These are phyloP conservation scores for Cavia porcellus DNA, from an alignment of 2,113 vertebrate species.

Conservation along the genomic window DNA sequence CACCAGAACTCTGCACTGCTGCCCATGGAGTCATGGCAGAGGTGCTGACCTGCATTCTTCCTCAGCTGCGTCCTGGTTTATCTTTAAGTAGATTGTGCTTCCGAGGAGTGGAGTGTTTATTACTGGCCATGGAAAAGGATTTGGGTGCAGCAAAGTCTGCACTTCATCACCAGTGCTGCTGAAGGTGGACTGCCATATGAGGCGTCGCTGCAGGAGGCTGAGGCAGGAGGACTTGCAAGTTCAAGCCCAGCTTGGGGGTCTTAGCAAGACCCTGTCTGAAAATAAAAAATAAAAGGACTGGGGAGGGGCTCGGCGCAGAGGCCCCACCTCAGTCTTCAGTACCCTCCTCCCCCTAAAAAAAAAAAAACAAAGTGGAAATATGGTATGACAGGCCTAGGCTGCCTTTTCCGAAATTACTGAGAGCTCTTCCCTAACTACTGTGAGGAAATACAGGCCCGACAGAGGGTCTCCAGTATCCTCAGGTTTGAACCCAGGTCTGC, in stretches of 20 bases:
- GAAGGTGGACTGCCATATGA: background rate
- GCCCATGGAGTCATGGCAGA: constrained; percentile 26
- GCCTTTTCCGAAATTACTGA: background rate
- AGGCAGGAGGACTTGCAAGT: background rate
- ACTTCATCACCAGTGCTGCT: constrained; percentile 35
- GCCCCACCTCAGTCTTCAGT: background rate
- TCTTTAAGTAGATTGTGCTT: constrained; percentile 51
- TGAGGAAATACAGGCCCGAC: too few relatives aligned
- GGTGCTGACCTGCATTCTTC: constrained; percentile 74
- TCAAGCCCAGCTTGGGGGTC: background rate
- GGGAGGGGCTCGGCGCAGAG: background rate
- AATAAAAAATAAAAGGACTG: background rate
- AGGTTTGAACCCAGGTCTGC: background rate
- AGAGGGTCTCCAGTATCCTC: background rate
- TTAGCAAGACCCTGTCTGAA: background rate
- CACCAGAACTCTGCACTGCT: constrained; percentile 51
- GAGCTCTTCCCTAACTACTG: background rate
- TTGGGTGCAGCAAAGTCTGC: constrained; percentile 38
- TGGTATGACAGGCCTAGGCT: background rate
- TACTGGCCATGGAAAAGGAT: constrained; percentile 15
- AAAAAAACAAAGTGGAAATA: background rate
- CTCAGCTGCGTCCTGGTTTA: constrained; percentile 8
- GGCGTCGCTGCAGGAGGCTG: background rate
- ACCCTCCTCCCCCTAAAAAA: background rate
- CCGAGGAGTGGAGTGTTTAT: background rate